Base-by-base conservation (phyloP, 2,797 vertebrate genomes). In the Hyperoplus immaculatus region DNA sequence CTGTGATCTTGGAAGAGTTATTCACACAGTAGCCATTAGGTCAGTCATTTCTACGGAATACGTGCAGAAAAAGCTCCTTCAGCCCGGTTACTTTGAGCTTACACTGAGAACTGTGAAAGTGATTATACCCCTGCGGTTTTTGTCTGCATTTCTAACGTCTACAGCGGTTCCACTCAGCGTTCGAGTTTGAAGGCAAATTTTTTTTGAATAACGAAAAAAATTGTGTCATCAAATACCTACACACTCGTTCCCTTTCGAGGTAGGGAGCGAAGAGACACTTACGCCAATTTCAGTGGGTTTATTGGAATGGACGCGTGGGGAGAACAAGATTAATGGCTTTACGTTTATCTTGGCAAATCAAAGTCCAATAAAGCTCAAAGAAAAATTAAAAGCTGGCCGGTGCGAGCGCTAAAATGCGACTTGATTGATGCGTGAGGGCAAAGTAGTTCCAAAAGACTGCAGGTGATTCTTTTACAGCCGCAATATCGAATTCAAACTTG, bases 311-410 rank as follows among this genome's bases (percentile, higher is more conserved):
- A 92, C 55, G 74, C 72, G 71, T 82, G 81, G 74, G 78, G 83
- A 90, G 88, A 87, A 78, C 80, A 91, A 88, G 85, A 94, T 92
- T 90, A 90, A 92, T 91, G 83, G 81, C 81, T 88, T 88, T 69
- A 87, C 82, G 90, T 93, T 94, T 93, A 92, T 92, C 87, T 95
- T 95, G 94, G 94, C 94, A 93, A 95, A 92, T 94, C 85, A 88
- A 86, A 90, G 88, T 93, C 92, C 85, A 94, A 95, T 94, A 95
- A 95, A 95, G 85, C 87, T 87, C 78, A 81, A 77, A 89, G 73
- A 93, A 92, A 94, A 91, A 90, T 87, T 84, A 42, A 80, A 85
- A 91, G 80, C 86, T 81, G 86, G 85, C 88, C 84, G 64, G 80
- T 60, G 77, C 13, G 63, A 83, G 74, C 73, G 62, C 77, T 90